phyloP scores from a whole-genome alignment of 2,797 vertebrate genomes.

The Catostomus latipinnis region DNA sequence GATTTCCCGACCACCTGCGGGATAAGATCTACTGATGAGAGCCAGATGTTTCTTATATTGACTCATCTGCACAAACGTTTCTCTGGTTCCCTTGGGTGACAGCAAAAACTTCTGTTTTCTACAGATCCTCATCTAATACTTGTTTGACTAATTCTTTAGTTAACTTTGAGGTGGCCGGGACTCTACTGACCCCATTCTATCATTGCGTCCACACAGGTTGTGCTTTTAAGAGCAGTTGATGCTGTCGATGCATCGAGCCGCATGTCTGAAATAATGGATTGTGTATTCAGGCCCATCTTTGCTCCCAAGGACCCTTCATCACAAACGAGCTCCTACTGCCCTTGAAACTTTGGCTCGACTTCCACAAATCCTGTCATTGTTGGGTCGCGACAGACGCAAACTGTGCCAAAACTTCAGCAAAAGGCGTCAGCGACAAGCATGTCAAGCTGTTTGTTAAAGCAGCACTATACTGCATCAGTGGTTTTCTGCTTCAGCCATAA shows the following conservation, averaged over 20 bases:
- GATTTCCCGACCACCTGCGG: too few relatives aligned
- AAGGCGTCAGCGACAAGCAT: not conserved
- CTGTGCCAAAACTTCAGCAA: constrained; percentile 24
- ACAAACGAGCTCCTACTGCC: not conserved
- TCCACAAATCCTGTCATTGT: constrained; percentile 44
- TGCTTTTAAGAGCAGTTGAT: not conserved
- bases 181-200: constrained; percentile 27
- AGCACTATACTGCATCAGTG: constrained; percentile 35
- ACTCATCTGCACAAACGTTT: constrained; percentile 63
- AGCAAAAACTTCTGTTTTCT: constrained; percentile 52
- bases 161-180: not conserved
- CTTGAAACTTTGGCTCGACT: constrained; percentile 30
- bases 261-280: constrained; percentile 10
- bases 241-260: constrained; percentile 9
- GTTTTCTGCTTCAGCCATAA: constrained; percentile 46
- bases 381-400: constrained; percentile 8
- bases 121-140: not conserved
- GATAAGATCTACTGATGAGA: constrained; percentile 3
- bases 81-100: constrained; percentile 46
- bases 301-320: constrained; percentile 13
- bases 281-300: constrained; percentile 13
- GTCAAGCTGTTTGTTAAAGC: constrained; percentile 30
- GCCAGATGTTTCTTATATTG: constrained; percentile 64
- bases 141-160: not conserved
- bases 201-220: not conserved